Evolutionary conservation across 2,797 vertebrate genomes (phyloP).

Genomic region (Pangasius larnaudii): DNA sequence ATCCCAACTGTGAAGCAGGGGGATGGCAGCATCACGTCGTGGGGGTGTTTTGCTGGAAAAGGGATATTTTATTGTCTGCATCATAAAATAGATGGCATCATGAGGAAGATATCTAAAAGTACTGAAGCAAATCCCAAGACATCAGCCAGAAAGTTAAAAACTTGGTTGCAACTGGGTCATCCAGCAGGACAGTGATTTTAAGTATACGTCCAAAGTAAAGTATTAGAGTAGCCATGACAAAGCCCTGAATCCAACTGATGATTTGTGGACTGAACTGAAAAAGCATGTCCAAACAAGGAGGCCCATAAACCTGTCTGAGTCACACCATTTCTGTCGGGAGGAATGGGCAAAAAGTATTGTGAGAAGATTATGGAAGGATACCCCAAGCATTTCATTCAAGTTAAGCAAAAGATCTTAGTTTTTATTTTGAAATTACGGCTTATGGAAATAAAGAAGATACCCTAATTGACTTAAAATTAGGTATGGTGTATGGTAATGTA

Average conservation of each 20-base stretch:
- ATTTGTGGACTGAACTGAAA: neutral
- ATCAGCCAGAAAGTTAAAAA: slow-evolving; percentile 3
- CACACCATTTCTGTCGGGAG: neutral
- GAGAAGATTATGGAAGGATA: neutral
- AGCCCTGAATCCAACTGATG: neutral
- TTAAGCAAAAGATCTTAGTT: neutral
- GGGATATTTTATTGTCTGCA: neutral
- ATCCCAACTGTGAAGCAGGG: neutral
- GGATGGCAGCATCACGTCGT: neutral
- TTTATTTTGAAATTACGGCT: neutral
- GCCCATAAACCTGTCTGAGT: neutral
- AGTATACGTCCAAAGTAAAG: neutral
- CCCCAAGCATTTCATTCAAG: neutral
- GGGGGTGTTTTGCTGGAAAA: neutral
- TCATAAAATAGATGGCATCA: neutral
- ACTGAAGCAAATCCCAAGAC: neutral
- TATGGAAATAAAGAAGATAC: neutral
- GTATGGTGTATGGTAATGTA: neutral
- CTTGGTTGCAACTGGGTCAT: neutral
- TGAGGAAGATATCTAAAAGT: neutral
- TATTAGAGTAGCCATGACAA: neutral
- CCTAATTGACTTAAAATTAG: neutral
- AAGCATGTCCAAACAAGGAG: neutral
- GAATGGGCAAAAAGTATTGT: neutral
- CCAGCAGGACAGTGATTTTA: neutral